phyloP scores from a whole-genome alignment of 92 coral and sea anemone genomes.

The Ricordea florida region DNA sequence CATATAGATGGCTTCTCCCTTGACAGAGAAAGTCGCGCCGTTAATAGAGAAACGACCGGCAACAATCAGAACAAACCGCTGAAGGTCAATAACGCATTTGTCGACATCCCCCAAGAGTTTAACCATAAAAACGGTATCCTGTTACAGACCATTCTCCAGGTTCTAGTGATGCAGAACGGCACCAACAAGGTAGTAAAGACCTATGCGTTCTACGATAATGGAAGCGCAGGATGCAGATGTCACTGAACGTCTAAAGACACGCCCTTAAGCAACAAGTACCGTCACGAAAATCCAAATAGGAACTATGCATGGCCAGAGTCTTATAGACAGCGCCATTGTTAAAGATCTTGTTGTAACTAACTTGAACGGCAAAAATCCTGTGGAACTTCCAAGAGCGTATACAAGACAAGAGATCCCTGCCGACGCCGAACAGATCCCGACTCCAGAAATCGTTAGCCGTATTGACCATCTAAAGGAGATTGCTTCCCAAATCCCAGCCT shows the following conservation, averaged over 20 bases:
- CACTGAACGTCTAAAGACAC: no score
- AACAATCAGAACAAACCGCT: neutral
- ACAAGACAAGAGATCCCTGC: slow-evolving; percentile 56
- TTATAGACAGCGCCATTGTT: slow-evolving; percentile 29
- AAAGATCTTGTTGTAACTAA: slow-evolving; percentile 30
- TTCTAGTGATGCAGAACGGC: no score
- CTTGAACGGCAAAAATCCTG: slow-evolving; percentile 36
- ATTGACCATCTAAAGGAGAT: slow-evolving; percentile 41
- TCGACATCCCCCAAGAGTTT: neutral
- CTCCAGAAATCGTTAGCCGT: slow-evolving; percentile 45
- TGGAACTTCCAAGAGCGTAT: slow-evolving; percentile 25
- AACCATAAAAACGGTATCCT: neutral
- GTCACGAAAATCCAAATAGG: slow-evolving; percentile 20
- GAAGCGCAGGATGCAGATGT: no score
- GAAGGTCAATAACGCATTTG: neutral
- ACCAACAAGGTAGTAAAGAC: no score
- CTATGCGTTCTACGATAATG: no score
- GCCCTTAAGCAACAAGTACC: neutral
- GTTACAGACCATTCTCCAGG: no score
- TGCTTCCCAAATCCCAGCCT: slow-evolving; percentile 35
- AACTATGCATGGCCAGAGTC: slow-evolving; percentile 61
- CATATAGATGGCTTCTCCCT: slow-evolving; percentile 20
- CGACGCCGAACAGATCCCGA: slow-evolving; percentile 44
- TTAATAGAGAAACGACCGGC: neutral
- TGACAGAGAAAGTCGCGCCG: neutral